Evolutionary conservation across 2,113 vertebrate species (phyloP).

Genomic region (Chlamydotis undulata): DNA sequence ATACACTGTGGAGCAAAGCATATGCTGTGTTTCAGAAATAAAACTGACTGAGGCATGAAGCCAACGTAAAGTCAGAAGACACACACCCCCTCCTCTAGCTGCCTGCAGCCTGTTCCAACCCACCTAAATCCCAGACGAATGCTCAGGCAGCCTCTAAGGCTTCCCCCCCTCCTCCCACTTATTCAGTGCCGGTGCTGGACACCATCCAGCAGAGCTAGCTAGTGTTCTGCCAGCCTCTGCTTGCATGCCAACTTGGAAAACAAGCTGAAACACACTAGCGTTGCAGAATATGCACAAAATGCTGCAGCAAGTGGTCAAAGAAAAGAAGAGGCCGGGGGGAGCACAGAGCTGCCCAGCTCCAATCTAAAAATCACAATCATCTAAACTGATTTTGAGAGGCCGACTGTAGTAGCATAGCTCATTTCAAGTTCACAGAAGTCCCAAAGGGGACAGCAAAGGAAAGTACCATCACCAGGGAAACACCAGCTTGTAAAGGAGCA

Average conservation of each 20-base stretch:
- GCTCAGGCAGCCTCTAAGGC: not conserved
- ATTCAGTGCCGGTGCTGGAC: not conserved
- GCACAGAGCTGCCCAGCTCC: not conserved
- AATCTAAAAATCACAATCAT: not conserved
- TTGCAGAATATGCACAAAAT: not conserved
- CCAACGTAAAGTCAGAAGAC: conserved; percentile 1
- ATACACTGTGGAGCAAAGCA: not conserved
- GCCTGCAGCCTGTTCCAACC: conserved; percentile 2
- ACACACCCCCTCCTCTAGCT: not conserved
- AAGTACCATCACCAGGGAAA: conserved; percentile 18
- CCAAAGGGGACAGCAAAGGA: not conserved
- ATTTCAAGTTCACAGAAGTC: not conserved
- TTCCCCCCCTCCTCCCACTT: not conserved
- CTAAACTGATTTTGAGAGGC: not conserved
- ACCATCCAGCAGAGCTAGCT: not conserved
- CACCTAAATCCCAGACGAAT: not conserved
- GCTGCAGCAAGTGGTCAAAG: not conserved
- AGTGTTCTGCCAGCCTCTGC: not conserved
- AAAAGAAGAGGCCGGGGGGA: not conserved
- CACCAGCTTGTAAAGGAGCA: not conserved
- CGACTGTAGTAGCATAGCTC: not conserved
- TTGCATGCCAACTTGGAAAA: not conserved
- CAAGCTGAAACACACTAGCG: not conserved
- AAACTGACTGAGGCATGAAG: conserved; percentile 4
- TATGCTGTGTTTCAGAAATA: conserved; percentile 56